A percentile compares a stretch with the other conserved stretches of the same genome.
Evolutionary conservation across 2,888 invertebrate genomes (phyloP).

Genomic region (Heliconius cydno): DNA sequence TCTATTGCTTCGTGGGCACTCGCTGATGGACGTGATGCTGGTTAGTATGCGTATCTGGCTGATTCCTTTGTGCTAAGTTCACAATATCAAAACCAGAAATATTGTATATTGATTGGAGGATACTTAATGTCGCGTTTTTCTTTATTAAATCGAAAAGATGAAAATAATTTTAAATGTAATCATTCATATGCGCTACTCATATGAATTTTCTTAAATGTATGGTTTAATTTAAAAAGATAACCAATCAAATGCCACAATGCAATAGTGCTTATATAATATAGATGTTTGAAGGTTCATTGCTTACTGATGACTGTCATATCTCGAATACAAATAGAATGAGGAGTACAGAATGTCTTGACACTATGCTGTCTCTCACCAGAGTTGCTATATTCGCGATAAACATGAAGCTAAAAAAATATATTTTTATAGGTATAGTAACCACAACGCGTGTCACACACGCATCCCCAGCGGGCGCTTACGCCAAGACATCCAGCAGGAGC

Average conservation of each 20-base stretch:
- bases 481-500: slow-evolving; percentile 86
- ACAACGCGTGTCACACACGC: slow-evolving; percentile 91
- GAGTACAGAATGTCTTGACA: neutral
- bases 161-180: no score
- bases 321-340: neutral
- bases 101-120: neutral
- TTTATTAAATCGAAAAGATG: neutral
- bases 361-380: neutral
- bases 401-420: neutral
- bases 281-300: neutral
- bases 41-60: slow-evolving; percentile 46
- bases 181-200: neutral
- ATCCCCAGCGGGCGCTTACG: slow-evolving; percentile 86
- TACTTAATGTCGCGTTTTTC: neutral
- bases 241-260: no score
- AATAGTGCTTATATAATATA: no score
- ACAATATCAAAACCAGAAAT: neutral
- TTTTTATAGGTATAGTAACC: slow-evolving; percentile 86
- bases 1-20: slow-evolving; percentile 88
- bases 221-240: no score
- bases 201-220: neutral
- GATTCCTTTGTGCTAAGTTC: no score
- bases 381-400: neutral
- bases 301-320: neutral
- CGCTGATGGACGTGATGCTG: slow-evolving; percentile 65